Evolutionary conservation across 2,797 vertebrate species (phyloP), one percentile per base, ranked within the genome.

Genomic region (Pygocentrus nattereri): DNA sequence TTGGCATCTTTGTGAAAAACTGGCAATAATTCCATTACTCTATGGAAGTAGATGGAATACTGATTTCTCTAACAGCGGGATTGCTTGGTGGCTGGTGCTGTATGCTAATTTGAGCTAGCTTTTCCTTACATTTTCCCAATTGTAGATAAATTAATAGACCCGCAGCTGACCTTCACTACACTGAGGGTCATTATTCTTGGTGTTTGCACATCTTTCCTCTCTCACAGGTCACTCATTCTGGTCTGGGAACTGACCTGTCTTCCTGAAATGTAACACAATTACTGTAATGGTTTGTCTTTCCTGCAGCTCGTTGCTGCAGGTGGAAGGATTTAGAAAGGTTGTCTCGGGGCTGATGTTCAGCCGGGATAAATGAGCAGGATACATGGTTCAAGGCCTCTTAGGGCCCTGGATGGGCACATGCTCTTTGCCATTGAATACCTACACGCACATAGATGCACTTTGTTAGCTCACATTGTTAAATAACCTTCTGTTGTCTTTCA

Each of bases 281-380:
- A 78, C 11, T 47, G 47, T 73, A 34, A 65, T 64, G 68, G 5
- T 72, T 58, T 64, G 74, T 77, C 47, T 50, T 54, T 54, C 41
- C 31, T 65, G 67, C 64, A 50, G 44, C 11, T 15, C 41, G 10
- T 44, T 16, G 6, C 13, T 21, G 69, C 62, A 41, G 15, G 7
- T 30, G 34, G 74, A 65, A 18, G 68, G 31, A 58, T 61, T 68
- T 23, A 38, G 34, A 44, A 10, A 3, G 13, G 72, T 87, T 84
- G 84, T 88, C 50, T 79, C 31, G n/a, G 88, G 84, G 82, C 38
- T 6, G 82, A 74, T 85, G 87, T 88, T 87, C 59, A 73, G 69
- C 76, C 78, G 89, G 85, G 88, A 92, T 89, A 82, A 88, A 88
- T 82, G 81, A 80, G 78, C 2, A 34, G 30, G 2, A 13, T 10